Evolutionary conservation across 2,113 vertebrate genomes (phyloP).

Genomic region (Helogale parvula): DNA sequence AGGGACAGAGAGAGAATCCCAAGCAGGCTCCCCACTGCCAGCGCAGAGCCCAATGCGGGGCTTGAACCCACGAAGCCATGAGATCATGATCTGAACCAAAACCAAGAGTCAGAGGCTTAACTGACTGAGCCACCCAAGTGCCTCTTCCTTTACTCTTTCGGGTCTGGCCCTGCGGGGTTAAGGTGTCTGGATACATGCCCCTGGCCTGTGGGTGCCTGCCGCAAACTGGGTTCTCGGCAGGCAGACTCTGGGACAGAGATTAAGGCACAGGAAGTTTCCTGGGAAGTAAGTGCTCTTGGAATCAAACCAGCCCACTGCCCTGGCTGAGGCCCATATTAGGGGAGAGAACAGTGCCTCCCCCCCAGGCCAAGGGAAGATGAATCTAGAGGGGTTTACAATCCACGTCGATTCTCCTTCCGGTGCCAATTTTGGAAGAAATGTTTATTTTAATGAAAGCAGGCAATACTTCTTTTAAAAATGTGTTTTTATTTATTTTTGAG

Average conservation of each 20-base stretch:
- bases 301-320: not conserved
- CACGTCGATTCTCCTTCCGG: not conserved
- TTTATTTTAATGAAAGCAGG: conserved; percentile 13
- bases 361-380: not conserved
- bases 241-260: not conserved
- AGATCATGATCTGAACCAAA: no score
- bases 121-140: no score
- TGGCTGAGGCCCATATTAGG: not conserved
- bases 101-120: no score
- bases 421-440: not conserved
- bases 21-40: no score
- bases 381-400: not conserved
- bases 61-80: no score
- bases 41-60: no score
- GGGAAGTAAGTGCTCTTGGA: not conserved
- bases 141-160: not conserved
- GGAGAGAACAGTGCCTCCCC: not conserved
- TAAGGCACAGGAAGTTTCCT: not conserved
- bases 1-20: no score
- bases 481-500: no score
- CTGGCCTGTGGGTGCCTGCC: not conserved
- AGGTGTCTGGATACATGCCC: not conserved
- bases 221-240: not conserved
- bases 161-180: not conserved
- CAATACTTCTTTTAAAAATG: not conserved